Conservation (phyloP, 2,113 vertebrate species). For the Gymnogyps californianus region DNA sequence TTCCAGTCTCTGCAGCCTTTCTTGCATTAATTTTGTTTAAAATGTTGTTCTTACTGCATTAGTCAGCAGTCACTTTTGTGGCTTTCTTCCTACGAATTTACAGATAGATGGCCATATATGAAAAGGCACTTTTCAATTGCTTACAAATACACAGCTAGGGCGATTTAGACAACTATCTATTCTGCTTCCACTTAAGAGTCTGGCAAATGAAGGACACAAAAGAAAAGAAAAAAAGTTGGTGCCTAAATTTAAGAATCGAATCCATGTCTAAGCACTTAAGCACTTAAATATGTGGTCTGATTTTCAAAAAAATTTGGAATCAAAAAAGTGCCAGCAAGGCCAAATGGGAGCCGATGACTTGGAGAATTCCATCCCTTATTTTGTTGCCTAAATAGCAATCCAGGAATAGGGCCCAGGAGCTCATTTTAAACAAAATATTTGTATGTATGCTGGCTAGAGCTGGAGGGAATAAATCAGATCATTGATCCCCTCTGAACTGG, state of each 20-base stretch:
- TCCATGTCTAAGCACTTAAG: conserved; percentile 20
- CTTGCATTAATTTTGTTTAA: background rate
- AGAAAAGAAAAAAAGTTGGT: background rate
- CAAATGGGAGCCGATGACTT: background rate
- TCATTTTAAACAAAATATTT: background rate
- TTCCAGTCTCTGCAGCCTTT: background rate
- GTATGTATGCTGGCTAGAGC: background rate
- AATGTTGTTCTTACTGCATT: background rate
- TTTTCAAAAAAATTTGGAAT: background rate
- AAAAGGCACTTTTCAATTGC: background rate
- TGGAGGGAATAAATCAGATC: background rate
- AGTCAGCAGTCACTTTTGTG: background rate
- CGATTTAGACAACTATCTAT: background rate
- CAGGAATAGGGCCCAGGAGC: background rate
- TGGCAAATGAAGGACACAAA: background rate
- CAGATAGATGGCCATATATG: too few relatives aligned
- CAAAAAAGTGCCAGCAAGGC: background rate
- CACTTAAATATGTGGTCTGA: conserved; percentile 12
- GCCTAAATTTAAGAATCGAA: conserved; percentile 19
- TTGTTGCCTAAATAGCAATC: background rate
- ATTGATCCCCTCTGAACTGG: background rate
- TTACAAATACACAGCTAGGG: background rate
- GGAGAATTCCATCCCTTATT: background rate
- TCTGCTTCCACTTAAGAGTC: conserved; percentile 1
- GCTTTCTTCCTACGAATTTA: background rate